These are phyloP conservation scores for Peromyscus californicus DNA, from an alignment of 2,113 vertebrate species.

Conservation along the genomic window DNA sequence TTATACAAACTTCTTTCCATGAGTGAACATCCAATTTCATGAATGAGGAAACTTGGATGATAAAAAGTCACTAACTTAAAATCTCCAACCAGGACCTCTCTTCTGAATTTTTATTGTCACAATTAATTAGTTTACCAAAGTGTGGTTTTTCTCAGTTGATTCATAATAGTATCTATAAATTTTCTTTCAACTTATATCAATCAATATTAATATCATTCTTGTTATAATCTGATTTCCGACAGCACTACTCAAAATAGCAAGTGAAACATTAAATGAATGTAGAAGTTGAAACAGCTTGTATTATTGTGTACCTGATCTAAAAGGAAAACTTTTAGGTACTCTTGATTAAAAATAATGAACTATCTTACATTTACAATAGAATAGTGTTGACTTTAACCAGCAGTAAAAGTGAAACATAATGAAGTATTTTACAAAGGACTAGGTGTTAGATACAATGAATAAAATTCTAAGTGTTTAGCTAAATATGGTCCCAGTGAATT, in stretches of 20 bases:
- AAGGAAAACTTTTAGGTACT: background rate
- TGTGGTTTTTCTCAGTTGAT: background rate
- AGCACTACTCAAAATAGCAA: background rate
- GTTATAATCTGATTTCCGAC: background rate
- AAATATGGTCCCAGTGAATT: background rate
- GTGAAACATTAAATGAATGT: background rate
- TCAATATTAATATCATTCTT: background rate
- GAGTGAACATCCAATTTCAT: conserved; percentile 2
- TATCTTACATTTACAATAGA: background rate
- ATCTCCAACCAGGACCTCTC: background rate
- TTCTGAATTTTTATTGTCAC: background rate
- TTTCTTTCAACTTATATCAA: background rate
- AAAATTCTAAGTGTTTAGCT: background rate
- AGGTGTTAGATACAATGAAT: background rate
- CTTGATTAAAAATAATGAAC: background rate
- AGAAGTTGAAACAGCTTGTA: background rate
- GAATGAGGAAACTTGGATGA: conserved; percentile 4
- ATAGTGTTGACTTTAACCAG: background rate
- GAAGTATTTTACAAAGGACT: background rate
- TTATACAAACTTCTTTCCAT: conserved; percentile 21
- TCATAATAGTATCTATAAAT: background rate
- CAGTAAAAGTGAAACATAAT: background rate
- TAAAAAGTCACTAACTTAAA: conserved; percentile 33
- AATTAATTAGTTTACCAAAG: background rate
- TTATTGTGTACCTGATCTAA: background rate